Evolutionary conservation across 2,113 vertebrate species (phyloP).

Genomic region (Pogona vitticeps): DNA sequence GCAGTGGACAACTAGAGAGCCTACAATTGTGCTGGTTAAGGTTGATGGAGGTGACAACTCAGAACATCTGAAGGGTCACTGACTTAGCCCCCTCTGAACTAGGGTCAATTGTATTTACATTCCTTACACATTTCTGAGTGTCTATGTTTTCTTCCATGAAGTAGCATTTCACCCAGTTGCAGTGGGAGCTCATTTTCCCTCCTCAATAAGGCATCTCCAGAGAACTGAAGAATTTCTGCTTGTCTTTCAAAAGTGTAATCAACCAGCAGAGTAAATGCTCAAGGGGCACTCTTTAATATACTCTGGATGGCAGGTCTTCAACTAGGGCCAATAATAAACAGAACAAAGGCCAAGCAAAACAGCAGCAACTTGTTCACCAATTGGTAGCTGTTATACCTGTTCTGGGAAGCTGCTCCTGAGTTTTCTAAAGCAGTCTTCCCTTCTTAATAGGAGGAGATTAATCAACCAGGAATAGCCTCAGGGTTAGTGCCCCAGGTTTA

Average conservation of each 20-base stretch:
- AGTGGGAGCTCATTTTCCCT: background rate
- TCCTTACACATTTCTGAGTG: background rate
- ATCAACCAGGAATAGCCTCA: background rate
- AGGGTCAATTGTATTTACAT: background rate
- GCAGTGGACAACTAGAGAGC: too few relatives aligned
- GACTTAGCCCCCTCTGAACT: background rate
- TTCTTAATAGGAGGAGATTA: background rate
- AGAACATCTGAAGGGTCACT: too few relatives aligned
- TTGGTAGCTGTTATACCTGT: background rate
- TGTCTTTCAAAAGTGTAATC: constrained; percentile 1
- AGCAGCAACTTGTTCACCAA: background rate
- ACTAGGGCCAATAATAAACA: background rate
- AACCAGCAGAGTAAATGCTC: background rate
- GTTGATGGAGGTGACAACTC: too few relatives aligned
- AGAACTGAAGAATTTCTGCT: background rate
- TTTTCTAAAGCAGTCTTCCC: background rate
- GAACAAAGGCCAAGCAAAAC: background rate
- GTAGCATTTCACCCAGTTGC: background rate
- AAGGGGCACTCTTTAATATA: background rate
- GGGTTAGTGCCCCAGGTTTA: background rate
- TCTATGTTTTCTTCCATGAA: background rate
- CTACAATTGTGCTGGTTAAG: too few relatives aligned
- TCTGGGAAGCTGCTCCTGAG: background rate
- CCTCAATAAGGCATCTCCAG: background rate
- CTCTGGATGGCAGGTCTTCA: background rate